Conservation (phyloP, 2,888 invertebrate species). For the Lacanobia oleracea region DNA sequence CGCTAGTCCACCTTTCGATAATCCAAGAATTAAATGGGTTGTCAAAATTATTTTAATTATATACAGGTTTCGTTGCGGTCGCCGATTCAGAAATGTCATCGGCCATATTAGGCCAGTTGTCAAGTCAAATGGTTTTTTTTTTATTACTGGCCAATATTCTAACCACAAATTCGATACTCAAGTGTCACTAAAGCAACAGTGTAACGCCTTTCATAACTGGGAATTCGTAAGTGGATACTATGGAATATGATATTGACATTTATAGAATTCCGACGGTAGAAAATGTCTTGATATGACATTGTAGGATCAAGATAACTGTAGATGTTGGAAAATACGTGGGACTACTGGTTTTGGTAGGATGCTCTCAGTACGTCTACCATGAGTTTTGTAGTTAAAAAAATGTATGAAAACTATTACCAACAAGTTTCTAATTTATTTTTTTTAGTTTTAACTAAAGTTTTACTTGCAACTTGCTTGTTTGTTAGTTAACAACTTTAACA, state of each 20-base stretch:
- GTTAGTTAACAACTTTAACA: no score
- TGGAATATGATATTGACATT: constrained; percentile 63
- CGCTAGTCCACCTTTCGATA: constrained; percentile 47
- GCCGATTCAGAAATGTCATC: constrained; percentile 68
- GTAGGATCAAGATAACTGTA: constrained; percentile 19
- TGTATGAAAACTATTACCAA: no score
- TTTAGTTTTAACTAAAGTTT: no score
- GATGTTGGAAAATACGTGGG: constrained; percentile 4
- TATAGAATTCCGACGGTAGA: constrained; percentile 45
- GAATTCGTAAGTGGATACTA: constrained; percentile 59
- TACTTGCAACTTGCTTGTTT: no score
- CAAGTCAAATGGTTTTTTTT: constrained; percentile 61
- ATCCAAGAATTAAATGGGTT: constrained; percentile 60
- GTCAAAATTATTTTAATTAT: constrained; percentile 70
- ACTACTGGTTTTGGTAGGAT: constrained; percentile 13
- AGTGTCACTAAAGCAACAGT: constrained; percentile 72
- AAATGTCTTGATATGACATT: constrained; percentile 19
- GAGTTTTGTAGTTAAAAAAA: no score
- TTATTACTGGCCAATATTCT: constrained; percentile 67
- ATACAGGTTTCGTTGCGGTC: constrained; percentile 72
- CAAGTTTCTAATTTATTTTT: no score
- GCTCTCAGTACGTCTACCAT: no score
- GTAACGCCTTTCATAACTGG: constrained; percentile 67
- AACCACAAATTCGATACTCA: constrained; percentile 76
- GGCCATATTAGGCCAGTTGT: constrained; percentile 65